These are phyloP conservation scores for Digitonthophagus gazella DNA, from an alignment of 2,888 invertebrate species.

Conservation along the genomic window DNA sequence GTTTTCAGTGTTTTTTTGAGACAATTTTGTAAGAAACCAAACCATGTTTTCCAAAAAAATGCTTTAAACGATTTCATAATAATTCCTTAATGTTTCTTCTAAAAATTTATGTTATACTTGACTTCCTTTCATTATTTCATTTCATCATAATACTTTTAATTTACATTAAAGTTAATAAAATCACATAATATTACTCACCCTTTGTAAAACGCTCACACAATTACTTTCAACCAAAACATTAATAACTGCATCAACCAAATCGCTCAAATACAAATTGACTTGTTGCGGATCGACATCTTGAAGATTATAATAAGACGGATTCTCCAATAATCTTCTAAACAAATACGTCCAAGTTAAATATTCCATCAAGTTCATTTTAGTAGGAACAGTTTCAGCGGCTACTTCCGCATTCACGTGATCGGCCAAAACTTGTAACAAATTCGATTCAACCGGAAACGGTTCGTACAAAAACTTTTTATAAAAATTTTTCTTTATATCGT, in stretches of 20 bases:
- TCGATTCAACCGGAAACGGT: constrained; percentile 99
- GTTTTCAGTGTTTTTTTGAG: too few species aligned
- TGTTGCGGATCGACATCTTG: constrained; percentile 67
- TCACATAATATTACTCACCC: constrained; percentile 54
- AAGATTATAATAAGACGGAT: constrained; percentile 88
- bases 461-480: constrained; percentile 99
- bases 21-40: too few species aligned
- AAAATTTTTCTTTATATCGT: constrained; percentile 97
- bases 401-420: constrained; percentile 98
- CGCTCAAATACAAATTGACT: constrained; percentile 75
- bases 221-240: constrained; percentile 69
- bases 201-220: constrained; percentile 72
- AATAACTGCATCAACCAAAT: constrained; percentile 76
- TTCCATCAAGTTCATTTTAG: constrained; percentile 90
- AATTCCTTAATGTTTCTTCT: too few species aligned
- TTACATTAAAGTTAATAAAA: neutral
- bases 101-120: too few species aligned
- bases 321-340: constrained; percentile 81
- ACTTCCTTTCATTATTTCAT: too few species aligned
- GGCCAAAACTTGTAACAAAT: constrained; percentile 84
- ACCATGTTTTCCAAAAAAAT: too few species aligned
- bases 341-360: constrained; percentile 99
- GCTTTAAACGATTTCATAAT: too few species aligned
- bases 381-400: constrained; percentile 91
- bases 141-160: too few species aligned